phyloP scores from a whole-genome alignment of 2,888 invertebrate species.

The Trichogramma evanescens region DNA sequence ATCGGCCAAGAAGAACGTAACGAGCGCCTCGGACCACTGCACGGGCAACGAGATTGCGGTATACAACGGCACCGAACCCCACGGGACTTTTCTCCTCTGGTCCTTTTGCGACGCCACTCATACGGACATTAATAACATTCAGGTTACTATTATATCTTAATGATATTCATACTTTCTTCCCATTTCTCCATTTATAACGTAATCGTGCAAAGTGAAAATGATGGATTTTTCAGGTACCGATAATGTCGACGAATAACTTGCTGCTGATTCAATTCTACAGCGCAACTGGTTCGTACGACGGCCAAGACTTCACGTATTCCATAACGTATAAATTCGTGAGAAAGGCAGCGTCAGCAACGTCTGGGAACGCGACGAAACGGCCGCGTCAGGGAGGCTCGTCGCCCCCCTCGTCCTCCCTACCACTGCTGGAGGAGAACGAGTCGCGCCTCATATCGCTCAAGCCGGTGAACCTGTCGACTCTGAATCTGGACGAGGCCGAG shows the following conservation, averaged over 20 bases:
- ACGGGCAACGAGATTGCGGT: slow-evolving; percentile 37
- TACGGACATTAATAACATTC: slow-evolving; percentile 38
- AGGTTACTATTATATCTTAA: slow-evolving; percentile 15
- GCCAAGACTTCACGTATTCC: slow-evolving; percentile 38
- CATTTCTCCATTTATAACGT: background rate
- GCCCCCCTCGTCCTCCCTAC: background rate
- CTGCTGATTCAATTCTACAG: slow-evolving; percentile 38
- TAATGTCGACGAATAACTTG: slow-evolving; percentile 33
- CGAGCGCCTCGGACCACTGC: slow-evolving; percentile 26
- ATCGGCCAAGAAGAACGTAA: slow-evolving; percentile 15
- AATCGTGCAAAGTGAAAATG: background rate
- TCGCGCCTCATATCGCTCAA: slow-evolving; percentile 31
- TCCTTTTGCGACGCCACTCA: slow-evolving; percentile 38
- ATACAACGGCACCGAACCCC: slow-evolving; percentile 34
- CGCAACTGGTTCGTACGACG: slow-evolving; percentile 35
- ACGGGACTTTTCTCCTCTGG: slow-evolving; percentile 34
- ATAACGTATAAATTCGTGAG: slow-evolving; percentile 36
- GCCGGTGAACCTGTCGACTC: slow-evolving; percentile 36
- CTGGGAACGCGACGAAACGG: slow-evolving; percentile 25
- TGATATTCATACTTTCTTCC: background rate
- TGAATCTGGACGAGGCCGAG: slow-evolving; percentile 35
- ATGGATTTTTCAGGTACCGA: slow-evolving; percentile 29
- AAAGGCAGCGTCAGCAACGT: slow-evolving; percentile 20
- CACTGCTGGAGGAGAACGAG: slow-evolving; percentile 26
- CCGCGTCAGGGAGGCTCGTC: slow-evolving; percentile 20